Evolutionary conservation across 2,888 invertebrate species (phyloP), one percentile per base, ranked within the genome.

Genomic region (Oscheius sp.): DNA sequence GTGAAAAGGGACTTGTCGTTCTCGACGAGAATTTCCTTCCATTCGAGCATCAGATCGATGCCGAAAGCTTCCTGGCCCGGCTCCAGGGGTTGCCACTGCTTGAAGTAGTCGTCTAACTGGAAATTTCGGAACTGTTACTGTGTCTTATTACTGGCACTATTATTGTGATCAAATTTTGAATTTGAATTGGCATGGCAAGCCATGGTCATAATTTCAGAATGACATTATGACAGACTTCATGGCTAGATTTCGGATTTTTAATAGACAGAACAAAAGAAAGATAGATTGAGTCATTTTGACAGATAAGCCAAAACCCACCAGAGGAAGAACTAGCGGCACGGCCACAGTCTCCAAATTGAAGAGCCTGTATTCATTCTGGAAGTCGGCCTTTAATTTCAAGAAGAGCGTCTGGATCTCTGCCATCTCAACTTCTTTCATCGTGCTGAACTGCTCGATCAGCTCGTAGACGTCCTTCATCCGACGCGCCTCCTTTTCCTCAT

Each of bases 41-140:
- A 84, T 50, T 82, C 82, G 50, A 86, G 81, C 77, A 91, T 89
- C 11, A 90, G 88, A 11, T 89, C 89, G 35, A 90, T 73, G 32
- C 91, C 91, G 80, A 87, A 89, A 2, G 76, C 80, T 5, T 90
- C 89, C 29, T 91, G 87, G 50, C 91, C 91, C 0, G 96, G 95
- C 73, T 94, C 93, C 95, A 98, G 62, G 91, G 96, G 95, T 72
- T 93, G 93, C 97, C 98, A 98, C 42, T 91, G 91, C 0, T 92
- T 92, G 10, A 96, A 90, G 47, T 93, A 92, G 0, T 93, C 92
- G 83, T 94, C 94, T 48, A 98, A 90, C 90, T 91, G 81, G 57
- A 21, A 21, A 21, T 21, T 21, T 21, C 21, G 21, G 21, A 21
- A 21, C 21, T 21, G 21, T 21, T 21, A 21, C 21, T 21, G 21